Percentiles rank a stretch among this genome's conserved stretches.
These are phyloP conservation scores for Momotus momota DNA, from an alignment of 2,797 vertebrate genomes.

Conservation along the genomic window DNA sequence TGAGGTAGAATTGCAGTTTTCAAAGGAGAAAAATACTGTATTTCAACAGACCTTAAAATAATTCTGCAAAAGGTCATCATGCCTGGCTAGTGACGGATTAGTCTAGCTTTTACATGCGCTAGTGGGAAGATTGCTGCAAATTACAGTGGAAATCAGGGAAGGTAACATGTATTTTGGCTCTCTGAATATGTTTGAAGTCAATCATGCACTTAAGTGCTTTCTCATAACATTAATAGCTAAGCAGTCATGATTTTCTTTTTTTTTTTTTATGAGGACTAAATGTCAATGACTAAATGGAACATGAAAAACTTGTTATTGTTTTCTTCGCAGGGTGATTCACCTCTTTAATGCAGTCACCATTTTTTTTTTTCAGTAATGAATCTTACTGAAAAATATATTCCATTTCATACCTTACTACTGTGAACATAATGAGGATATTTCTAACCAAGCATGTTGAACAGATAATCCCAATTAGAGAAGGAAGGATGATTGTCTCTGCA, in stretches of 20 bases:
- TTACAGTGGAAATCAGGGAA: neutral
- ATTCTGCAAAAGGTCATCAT: neutral
- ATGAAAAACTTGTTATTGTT: neutral
- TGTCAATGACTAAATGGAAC: neutral
- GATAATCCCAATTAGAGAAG: constrained; percentile 70
- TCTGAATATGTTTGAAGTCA: neutral
- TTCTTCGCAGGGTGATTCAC: neutral
- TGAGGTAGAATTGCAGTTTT: neutral
- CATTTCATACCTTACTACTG: constrained; percentile 61
- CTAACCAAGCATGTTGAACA: constrained; percentile 71
- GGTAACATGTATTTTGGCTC: neutral
- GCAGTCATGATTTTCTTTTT: neutral
- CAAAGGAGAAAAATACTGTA: neutral
- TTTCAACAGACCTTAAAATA: neutral
- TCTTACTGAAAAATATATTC: neutral
- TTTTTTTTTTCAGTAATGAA: neutral
- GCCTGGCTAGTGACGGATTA: neutral
- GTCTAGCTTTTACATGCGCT: neutral
- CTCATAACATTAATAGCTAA: neutral
- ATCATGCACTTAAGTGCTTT: neutral
- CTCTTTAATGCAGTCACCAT: neutral
- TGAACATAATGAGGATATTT: constrained; percentile 74
- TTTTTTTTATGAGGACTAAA: neutral
- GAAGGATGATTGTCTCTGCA: constrained; percentile 73
- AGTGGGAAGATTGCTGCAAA: neutral